Evolutionary conservation across 2,113 vertebrate species (phyloP).

Genomic region (Struthio camelus): DNA sequence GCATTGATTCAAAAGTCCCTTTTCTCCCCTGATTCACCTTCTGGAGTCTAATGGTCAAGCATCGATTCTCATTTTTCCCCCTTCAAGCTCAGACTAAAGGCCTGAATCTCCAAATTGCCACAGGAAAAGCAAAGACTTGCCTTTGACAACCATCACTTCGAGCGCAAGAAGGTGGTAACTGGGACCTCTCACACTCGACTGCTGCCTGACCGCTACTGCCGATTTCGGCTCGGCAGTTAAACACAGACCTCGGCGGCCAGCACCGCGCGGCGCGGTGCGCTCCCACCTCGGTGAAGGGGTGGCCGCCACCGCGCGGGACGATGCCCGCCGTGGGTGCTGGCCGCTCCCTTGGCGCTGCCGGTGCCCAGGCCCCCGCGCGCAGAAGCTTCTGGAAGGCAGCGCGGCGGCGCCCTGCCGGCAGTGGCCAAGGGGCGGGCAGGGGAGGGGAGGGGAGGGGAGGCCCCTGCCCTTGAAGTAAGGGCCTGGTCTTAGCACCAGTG

Average conservation of each 20-base stretch:
- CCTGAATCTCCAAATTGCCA: not conserved
- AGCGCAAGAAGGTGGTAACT: not conserved
- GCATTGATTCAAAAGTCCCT: not conserved
- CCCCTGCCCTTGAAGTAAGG: not conserved
- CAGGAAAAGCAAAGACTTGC: not conserved
- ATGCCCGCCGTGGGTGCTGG: accelerated
- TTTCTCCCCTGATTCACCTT: not conserved
- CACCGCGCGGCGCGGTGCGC: too few species aligned
- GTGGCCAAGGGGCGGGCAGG: too few species aligned
- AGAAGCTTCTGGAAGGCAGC: not conserved
- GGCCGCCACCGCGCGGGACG: accelerated
- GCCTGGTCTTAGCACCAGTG: not conserved
- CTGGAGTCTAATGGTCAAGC: not conserved
- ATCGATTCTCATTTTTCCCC: not conserved
- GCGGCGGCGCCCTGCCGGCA: too few species aligned
- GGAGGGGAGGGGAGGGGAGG: not conserved
- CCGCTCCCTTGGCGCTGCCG: not conserved
- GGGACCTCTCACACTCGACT: not conserved
- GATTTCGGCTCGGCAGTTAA: not conserved
- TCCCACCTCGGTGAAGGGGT: not conserved
- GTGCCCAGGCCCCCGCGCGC: not conserved
- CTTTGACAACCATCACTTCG: not conserved
- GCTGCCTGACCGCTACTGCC: accelerated
- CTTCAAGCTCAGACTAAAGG: not conserved
- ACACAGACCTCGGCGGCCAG: not conserved